These are phyloP conservation scores for Calypte anna DNA, from an alignment of 2,113 vertebrate genomes.

Conservation along the genomic window DNA sequence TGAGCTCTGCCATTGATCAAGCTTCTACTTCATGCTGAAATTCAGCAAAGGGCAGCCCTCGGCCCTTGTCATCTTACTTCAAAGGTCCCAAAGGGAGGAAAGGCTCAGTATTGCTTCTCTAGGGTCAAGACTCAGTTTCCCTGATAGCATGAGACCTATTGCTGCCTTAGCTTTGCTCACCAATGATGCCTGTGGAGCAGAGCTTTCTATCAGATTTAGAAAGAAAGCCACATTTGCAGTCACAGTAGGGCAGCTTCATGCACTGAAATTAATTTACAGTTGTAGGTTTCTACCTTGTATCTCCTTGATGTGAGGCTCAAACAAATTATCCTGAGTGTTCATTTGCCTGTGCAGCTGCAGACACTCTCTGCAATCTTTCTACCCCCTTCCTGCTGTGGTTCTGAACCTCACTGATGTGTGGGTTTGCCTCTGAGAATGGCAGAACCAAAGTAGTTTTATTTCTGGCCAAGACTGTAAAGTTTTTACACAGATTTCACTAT, in stretches of 20 bases:
- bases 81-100: neutral
- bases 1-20: neutral
- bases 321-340: neutral
- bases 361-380: neutral
- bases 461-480: neutral
- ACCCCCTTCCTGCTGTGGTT: neutral
- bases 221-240: neutral
- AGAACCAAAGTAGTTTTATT: neutral
- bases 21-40: neutral
- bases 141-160: neutral
- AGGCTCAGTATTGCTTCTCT: neutral
- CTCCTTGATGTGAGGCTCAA: neutral
- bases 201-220: neutral
- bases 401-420: rapidly evolving
- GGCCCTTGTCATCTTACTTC: neutral
- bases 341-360: neutral
- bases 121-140: neutral
- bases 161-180: neutral
- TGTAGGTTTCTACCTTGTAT: neutral
- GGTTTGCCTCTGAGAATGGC: neutral
- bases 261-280: neutral
- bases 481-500: neutral
- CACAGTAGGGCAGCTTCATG: neutral
- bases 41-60: neutral
- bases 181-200: neutral